phyloP scores from a whole-genome alignment of 2,797 vertebrate genomes.

The Bovichtus variegatus region DNA sequence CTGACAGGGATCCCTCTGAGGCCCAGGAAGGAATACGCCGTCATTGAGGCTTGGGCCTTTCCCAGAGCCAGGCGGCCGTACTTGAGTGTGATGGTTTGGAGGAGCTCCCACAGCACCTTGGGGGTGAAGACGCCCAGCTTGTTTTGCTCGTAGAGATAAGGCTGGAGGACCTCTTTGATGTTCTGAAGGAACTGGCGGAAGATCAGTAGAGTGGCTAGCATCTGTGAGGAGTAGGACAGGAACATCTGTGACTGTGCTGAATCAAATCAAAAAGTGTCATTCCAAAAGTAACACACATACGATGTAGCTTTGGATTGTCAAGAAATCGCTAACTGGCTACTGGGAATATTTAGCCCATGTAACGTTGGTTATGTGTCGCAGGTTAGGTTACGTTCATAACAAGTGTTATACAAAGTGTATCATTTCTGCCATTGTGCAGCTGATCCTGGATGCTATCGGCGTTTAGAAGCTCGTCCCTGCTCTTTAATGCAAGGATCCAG shows the following conservation, averaged over 20 bases:
- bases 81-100: slow-evolving; percentile 83
- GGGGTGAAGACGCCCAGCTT: slow-evolving; percentile 89
- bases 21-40: slow-evolving; percentile 69
- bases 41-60: slow-evolving; percentile 79
- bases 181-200: slow-evolving; percentile 96
- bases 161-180: slow-evolving; percentile 92
- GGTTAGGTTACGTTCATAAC: background rate
- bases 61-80: slow-evolving; percentile 75
- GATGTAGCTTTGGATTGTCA: background rate
- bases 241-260: slow-evolving; percentile 25
- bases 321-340: background rate
- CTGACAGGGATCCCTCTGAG: slow-evolving; percentile 61
- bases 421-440: background rate
- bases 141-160: slow-evolving; percentile 90
- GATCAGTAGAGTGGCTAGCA: slow-evolving; percentile 94
- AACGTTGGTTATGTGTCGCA: background rate
- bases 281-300: no score
- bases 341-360: background rate
- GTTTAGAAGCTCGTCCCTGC: background rate
- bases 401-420: background rate
- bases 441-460: background rate
- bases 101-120: slow-evolving; percentile 84
- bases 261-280: background rate
- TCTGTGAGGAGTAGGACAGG: slow-evolving; percentile 79
- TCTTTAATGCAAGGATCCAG: background rate